These are phyloP conservation scores for Dufourea novaeangliae DNA, from an alignment of 1,140 invertebrate genomes.

Conservation along the genomic window DNA sequence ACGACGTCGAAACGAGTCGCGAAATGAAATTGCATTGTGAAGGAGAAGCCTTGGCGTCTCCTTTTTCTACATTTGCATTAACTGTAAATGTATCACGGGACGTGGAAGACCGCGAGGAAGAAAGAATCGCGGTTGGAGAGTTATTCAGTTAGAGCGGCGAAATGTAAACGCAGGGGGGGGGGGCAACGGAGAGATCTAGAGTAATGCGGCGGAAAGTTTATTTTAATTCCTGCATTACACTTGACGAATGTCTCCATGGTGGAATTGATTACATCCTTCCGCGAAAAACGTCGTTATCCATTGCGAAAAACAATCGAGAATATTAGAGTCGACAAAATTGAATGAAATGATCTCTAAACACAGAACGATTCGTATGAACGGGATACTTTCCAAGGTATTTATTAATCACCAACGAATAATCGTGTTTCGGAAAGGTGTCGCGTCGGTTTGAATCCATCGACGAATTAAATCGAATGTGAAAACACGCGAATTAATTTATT, in stretches of 20 bases:
- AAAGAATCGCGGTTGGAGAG: conserved; percentile 49
- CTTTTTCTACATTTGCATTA: conserved; percentile 59
- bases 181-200: neutral
- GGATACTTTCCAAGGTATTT: neutral
- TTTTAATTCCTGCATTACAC: conserved; percentile 45
- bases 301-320: too few species aligned
- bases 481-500: conserved; percentile 26
- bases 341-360: neutral
- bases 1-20: conserved; percentile 24
- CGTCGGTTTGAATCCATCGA: neutral
- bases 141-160: conserved; percentile 47
- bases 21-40: conserved; percentile 55
- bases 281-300: too few species aligned
- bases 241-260: neutral
- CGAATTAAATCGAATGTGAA: conserved; percentile 7
- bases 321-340: too few species aligned
- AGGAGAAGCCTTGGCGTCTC: conserved; percentile 34
- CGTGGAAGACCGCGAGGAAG: conserved; percentile 21
- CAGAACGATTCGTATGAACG: too few species aligned
- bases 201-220: conserved; percentile 48
- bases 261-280: neutral
- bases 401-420: conserved; percentile 14
- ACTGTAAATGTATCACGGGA: conserved; percentile 50
- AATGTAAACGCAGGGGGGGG: conserved; percentile 32
- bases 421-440: neutral